Percentiles rank a stretch among this genome's conserved stretches.
phyloP scores from a whole-genome alignment of 2,797 vertebrate species.

The Naso thynnoides region DNA sequence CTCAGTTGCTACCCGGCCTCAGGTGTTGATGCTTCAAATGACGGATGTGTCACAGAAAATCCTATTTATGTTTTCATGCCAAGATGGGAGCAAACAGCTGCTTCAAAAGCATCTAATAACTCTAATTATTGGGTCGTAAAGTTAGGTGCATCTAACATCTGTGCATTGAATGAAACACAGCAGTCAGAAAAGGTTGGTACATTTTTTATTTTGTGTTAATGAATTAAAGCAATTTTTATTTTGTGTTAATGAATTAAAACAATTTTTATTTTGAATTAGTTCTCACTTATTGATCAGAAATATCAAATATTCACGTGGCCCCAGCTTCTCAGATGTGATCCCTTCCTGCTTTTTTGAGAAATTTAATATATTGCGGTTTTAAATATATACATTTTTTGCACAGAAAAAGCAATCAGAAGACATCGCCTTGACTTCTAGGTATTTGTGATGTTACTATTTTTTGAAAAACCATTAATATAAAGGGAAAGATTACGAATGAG shows the following conservation, averaged over 20 bases:
- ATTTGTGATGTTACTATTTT: background rate
- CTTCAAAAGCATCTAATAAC: slow-evolving; percentile 14
- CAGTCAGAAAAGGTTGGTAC: background rate
- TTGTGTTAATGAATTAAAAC: background rate
- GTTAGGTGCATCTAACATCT: background rate
- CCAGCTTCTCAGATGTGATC: too few relatives aligned
- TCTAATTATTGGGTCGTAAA: background rate
- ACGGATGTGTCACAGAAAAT: slow-evolving; percentile 50
- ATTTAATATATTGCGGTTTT: too few relatives aligned
- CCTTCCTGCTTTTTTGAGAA: too few relatives aligned
- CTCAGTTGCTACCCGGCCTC: slow-evolving; percentile 68
- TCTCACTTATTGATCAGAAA: too few relatives aligned
- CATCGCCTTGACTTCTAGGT: too few relatives aligned
- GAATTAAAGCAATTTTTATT: background rate
- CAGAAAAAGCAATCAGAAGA: too few relatives aligned
- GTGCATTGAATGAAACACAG: background rate
- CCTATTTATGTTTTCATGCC: slow-evolving; percentile 39
- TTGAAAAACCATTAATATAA: background rate
- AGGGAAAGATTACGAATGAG: background rate
- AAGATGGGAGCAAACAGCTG: slow-evolving; percentile 27
- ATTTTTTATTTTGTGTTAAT: background rate
- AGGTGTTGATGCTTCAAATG: slow-evolving; percentile 61
- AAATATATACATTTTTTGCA: too few relatives aligned
- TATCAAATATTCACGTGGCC: too few relatives aligned
- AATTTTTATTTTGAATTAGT: too few relatives aligned